These are phyloP conservation scores for Epirrhoe tristata DNA, from an alignment of 2,888 invertebrate species.

Conservation along the genomic window DNA sequence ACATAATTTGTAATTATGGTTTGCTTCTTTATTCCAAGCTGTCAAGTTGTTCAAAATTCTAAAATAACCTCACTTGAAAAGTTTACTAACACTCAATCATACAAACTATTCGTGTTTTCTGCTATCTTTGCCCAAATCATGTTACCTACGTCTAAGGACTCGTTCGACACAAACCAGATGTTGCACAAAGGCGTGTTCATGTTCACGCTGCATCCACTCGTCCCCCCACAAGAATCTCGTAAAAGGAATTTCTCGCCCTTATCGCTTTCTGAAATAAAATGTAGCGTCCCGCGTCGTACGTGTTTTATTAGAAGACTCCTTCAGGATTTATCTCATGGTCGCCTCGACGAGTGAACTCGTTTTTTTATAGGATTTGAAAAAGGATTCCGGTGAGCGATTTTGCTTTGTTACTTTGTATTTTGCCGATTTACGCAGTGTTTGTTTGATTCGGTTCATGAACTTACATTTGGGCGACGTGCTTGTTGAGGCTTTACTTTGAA, in stretches of 20 bases:
- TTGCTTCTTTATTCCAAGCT: neutral
- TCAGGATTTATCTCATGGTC: constrained; percentile 81
- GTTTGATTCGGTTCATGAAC: constrained; percentile 22
- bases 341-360: constrained; percentile 65
- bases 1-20: neutral
- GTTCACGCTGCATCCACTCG: constrained; percentile 56
- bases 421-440: constrained; percentile 47
- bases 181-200: constrained; percentile 66
- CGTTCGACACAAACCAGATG: constrained; percentile 76
- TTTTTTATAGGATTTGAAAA: constrained; percentile 68
- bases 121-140: constrained; percentile 44
- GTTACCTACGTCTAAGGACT: constrained; percentile 36
- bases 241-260: constrained; percentile 84
- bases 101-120: constrained; percentile 37
- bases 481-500: too few species aligned
- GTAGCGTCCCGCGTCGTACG: constrained; percentile 79
- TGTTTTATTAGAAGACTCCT: constrained; percentile 83
- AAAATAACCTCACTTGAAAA: constrained; percentile 31
- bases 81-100: constrained; percentile 39
- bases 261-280: constrained; percentile 85
- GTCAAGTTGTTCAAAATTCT: constrained; percentile 5
- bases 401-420: constrained; percentile 59
- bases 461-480: constrained; percentile 14
- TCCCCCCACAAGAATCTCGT: constrained; percentile 76
- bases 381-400: constrained; percentile 67